Evolutionary conservation across 2,888 invertebrate genomes (phyloP), one percentile per base, ranked within the genome.

Genomic region (Dorcus parallelipipedus): DNA sequence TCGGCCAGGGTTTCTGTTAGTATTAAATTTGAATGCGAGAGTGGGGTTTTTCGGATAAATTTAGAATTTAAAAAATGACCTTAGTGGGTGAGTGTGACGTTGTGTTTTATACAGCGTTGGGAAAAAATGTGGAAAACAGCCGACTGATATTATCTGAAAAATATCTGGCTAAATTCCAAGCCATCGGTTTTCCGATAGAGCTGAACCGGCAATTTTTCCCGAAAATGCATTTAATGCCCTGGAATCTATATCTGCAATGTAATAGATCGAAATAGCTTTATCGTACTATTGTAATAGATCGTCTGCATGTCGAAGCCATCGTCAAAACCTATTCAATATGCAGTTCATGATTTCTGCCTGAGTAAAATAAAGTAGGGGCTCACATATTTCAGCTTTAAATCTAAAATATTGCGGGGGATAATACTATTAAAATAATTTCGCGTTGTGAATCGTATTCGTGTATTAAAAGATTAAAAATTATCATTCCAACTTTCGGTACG

Each of bases 181-280:
- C 56, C 50, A 40, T 38, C 43, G 49, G 23, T 23, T 56, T 56
- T 41, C 26, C 42, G 17, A 50, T 26, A 26, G 50, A 41, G 56
- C 50, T 50, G 50, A 56, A 43, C 49, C 50, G 40, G 48, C 50
- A 56, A 56, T 56, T 56, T 56, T 56, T 50, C 41, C 50, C 38
- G 50, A 50, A 56, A 56, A 50, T 50, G 50, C 56, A 50, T 56
- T 56, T 56, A 56, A 50, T 41, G 43, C 40, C 26, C 50, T 41
- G 45, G 56, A 50, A 56, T 56, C 56, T 48, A 56, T 56, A 56
- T 56, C 56, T 56, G 43, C 26, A 41, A 50, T 45, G 56, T 56
- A 56, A 55, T 56, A 56, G 56, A 50, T 56, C 49, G 56, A 42
- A 20, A 38, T 45, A 45, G 45, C 45, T 45, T 45, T 45, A 45